phyloP scores from a whole-genome alignment of 2,113 vertebrate genomes.

The Aldabrachelys gigantea region DNA sequence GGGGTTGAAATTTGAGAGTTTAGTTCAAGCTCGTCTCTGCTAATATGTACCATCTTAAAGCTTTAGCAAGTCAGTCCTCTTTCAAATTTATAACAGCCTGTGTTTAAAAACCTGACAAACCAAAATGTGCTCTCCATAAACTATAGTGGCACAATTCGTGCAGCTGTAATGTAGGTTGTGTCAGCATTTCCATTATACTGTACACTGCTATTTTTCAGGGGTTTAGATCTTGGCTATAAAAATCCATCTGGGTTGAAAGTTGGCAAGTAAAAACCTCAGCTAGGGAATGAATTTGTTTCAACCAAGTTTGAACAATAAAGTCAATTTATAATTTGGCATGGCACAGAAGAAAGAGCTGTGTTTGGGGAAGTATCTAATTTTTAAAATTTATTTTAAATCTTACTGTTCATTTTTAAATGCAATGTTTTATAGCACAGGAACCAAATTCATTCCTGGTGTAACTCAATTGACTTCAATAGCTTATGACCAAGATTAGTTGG shows the following conservation, averaged over 20 bases:
- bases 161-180: constrained; percentile 80
- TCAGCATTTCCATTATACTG: constrained; percentile 79
- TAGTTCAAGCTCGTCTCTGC: constrained; percentile 27
- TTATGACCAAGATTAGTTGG: not conserved
- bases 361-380: constrained; percentile 22
- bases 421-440: constrained; percentile 1
- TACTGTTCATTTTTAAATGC: constrained; percentile 11
- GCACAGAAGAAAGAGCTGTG: not conserved
- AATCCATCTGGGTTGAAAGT: constrained; percentile 72
- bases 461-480: not conserved
- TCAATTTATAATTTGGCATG: not conserved
- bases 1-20: not conserved
- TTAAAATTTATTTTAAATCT: constrained; percentile 2
- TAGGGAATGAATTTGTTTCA: constrained; percentile 55
- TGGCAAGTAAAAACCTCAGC: constrained; percentile 64
- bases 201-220: constrained; percentile 71
- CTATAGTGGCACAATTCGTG: constrained; percentile 67
- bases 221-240: constrained; percentile 77
- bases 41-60: constrained; percentile 69
- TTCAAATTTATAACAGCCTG: constrained; percentile 82
- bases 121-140: constrained; percentile 85
- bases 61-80: constrained; percentile 75
- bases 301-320: constrained; percentile 70
- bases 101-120: constrained; percentile 85
- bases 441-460: not conserved